Conservation (phyloP, 1,140 invertebrate genomes). For the Papilio machaon region DNA sequence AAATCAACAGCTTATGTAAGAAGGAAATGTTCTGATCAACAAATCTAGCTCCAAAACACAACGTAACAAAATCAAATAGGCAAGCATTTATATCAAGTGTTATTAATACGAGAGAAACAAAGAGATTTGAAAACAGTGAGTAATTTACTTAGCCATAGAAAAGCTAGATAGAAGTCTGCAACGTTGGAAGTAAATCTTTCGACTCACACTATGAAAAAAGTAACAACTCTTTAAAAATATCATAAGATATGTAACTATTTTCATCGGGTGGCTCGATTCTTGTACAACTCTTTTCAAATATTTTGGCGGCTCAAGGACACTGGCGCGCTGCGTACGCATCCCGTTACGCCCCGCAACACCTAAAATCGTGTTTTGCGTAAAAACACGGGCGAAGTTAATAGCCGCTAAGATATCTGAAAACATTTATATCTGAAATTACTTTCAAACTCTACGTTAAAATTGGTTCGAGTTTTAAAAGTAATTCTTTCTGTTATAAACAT, state of each 20-base stretch:
- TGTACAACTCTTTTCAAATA: no score
- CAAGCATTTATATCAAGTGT: constrained; percentile 70
- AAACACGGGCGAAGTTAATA: no score
- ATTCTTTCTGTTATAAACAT: constrained; percentile 38
- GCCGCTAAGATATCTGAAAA: no score
- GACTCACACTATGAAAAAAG: constrained; percentile 40
- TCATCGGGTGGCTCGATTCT: neutral
- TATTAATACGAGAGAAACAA: constrained; percentile 53
- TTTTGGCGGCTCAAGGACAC: no score
- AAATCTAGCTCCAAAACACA: constrained; percentile 59
- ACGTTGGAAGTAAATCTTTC: constrained; percentile 61
- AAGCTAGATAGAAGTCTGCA: constrained; percentile 68
- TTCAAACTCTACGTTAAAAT: neutral
- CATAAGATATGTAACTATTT: neutral
- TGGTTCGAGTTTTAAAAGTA: constrained; percentile 7
- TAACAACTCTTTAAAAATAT: neutral
- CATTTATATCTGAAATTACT: neutral
- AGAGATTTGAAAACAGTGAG: constrained; percentile 58
- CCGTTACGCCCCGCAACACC: no score
- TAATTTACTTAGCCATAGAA: constrained; percentile 51
- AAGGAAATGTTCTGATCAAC: constrained; percentile 38
- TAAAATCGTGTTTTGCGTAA: no score
- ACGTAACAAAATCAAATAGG: constrained; percentile 62
- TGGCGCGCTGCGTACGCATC: no score
- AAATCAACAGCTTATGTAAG: constrained; percentile 18